Percentiles rank a stretch among this genome's conserved stretches.
phyloP scores from a whole-genome alignment of 2,888 invertebrate genomes.

The Spodoptera littoralis region DNA sequence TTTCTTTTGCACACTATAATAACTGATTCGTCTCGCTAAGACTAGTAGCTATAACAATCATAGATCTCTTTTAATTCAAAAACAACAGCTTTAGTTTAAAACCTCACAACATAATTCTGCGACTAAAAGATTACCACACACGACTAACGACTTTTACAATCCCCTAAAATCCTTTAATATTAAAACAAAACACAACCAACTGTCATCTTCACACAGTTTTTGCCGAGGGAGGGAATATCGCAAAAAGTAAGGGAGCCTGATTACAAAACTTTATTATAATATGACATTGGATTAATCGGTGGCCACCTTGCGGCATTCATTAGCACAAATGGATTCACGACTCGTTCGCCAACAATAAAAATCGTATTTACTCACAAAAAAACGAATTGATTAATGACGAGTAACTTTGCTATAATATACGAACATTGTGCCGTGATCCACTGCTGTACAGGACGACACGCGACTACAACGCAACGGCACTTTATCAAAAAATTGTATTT shows the following conservation, averaged over 20 bases:
- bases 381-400: constrained; percentile 82
- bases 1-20: too few species aligned
- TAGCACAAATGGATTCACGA: constrained; percentile 82
- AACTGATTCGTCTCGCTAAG: too few species aligned
- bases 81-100: neutral
- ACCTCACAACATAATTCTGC: constrained; percentile 17
- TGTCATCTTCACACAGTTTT: constrained; percentile 70
- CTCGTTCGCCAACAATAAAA: constrained; percentile 81
- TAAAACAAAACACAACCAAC: constrained; percentile 58
- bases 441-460: constrained; percentile 34
- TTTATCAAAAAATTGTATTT: constrained; percentile 38
- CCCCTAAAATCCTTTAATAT: constrained; percentile 44
- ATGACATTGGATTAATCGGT: constrained; percentile 82
- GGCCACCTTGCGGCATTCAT: constrained; percentile 84
- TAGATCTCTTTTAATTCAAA: neutral
- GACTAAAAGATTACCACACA: constrained; percentile 40
- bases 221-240: constrained; percentile 50
- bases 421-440: constrained; percentile 39
- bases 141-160: constrained; percentile 36
- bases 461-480: constrained; percentile 28
- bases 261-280: constrained; percentile 74
- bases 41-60: too few species aligned
- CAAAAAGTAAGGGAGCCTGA: constrained; percentile 66
- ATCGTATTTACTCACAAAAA: constrained; percentile 81
- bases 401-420: constrained; percentile 52